phyloP scores from a whole-genome alignment of 1,140 invertebrate species.

The Heterodera schachtii region DNA sequence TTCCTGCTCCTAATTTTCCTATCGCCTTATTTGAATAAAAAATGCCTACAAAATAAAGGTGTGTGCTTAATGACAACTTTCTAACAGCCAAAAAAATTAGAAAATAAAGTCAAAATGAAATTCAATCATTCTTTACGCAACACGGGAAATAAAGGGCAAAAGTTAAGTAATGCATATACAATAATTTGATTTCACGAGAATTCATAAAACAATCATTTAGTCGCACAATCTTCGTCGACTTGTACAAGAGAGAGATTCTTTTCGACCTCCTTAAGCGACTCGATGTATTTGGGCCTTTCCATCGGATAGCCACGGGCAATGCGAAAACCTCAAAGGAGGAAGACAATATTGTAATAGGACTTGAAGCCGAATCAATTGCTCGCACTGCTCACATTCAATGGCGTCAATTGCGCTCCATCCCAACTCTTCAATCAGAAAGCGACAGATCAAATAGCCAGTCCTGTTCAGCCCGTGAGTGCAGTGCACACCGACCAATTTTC shows the following conservation, averaged over 20 bases:
- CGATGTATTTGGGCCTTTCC: constrained; percentile 7
- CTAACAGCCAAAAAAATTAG: too few relatives aligned
- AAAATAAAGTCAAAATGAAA: too few relatives aligned
- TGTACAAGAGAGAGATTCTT: not conserved
- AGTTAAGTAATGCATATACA: too few relatives aligned
- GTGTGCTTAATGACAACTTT: too few relatives aligned
- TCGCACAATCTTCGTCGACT: not conserved
- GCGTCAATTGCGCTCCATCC: not conserved
- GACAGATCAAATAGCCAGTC: constrained; percentile 82
- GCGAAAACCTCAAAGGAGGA: not conserved
- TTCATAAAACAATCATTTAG: too few relatives aligned
- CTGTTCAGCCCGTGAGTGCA: constrained; percentile 87
- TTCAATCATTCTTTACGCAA: too few relatives aligned
- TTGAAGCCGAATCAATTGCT: too few relatives aligned
- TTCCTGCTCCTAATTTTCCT: too few relatives aligned
- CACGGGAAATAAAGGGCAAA: too few relatives aligned
- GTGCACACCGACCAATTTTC: constrained; percentile 78
- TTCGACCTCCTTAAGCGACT: constrained; percentile 4
- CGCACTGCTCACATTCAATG: not conserved
- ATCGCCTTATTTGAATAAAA: too few relatives aligned
- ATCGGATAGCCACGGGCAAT: constrained; percentile 9
- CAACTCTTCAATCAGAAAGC: constrained; percentile 65
- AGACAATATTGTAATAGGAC: not conserved
- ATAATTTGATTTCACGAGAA: too few relatives aligned
- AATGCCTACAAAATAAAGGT: too few relatives aligned